Evolutionary conservation across 1,140 invertebrate genomes (phyloP), one percentile per base, ranked within the genome.

Genomic region (Lucilia sericata): DNA sequence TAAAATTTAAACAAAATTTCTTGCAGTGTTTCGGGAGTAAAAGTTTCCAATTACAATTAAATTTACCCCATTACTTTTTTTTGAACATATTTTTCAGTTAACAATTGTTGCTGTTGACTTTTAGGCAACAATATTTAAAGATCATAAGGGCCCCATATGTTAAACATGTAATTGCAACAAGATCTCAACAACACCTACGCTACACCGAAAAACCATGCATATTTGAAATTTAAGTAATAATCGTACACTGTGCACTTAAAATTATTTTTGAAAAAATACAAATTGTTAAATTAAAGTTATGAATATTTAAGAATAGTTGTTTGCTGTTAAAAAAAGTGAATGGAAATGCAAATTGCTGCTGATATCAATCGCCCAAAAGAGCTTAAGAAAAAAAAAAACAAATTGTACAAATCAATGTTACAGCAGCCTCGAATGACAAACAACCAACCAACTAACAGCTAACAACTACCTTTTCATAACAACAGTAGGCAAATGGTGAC

Each of bases 401-500:
- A 60, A 30, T 30, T 30, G 25, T 30, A 30, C 25, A 30, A 30
- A 30, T 30, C 25, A 30, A 30, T 30, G 25, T 30, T 30, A 30
- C 25, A 30, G 25, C 25, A 30, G 25, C 25, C 25, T 30, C 25
- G 25, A 30, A 30, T 30, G 3, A 30, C 25, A 30, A 30, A 30
- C 25, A 30, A 30, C 25, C 25, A 30, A 60, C 55, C 55, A 60
- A n/a, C 55, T 5, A 60, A 60, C 51, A 60, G 14, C 55, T 7
- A 60, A 1, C 14, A 17, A 60, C 51, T n/a, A 14, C 13, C 55
- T 17, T n/a, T 30, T 42, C 5, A 5, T n/a, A 78, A 5, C 34
- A 78, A 42, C 75, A 42, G 75, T 78, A 78, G 75, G 75, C 75
- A 78, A 78, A 78, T 47, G 75, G 34, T 42, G 75, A 78, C 75